A percentile compares a stretch with the other conserved stretches of the same genome.
phyloP scores from a whole-genome alignment of 2,113 vertebrate species.

The Cichladusa arquata region DNA sequence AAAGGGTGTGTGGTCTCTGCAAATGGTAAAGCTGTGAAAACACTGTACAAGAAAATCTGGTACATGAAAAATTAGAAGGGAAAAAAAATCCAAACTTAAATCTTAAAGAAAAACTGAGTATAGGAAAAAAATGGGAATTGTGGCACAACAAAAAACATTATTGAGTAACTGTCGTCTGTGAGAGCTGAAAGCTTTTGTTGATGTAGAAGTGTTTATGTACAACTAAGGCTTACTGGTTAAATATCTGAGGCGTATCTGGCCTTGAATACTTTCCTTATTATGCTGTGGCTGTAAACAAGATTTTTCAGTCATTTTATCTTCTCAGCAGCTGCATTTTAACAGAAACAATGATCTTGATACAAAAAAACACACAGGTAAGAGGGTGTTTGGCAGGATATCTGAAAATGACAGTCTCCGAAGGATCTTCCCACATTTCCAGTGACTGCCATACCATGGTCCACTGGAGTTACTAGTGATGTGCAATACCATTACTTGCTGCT shows the following conservation, averaged over 20 bases:
- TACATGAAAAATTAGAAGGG: slow-evolving; percentile 78
- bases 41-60: slow-evolving; percentile 73
- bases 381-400: slow-evolving; percentile 83
- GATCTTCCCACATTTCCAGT: slow-evolving; percentile 72
- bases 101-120: slow-evolving; percentile 74
- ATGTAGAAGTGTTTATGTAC: slow-evolving; percentile 94
- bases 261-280: slow-evolving; percentile 84
- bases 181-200: slow-evolving; percentile 82
- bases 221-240: slow-evolving; percentile 99
- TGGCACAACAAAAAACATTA: slow-evolving; percentile 92
- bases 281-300: slow-evolving; percentile 90
- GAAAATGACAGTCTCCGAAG: slow-evolving; percentile 74
- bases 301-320: slow-evolving; percentile 83
- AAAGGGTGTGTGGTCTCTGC: slow-evolving; percentile 68
- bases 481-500: slow-evolving; percentile 86
- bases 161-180: slow-evolving; percentile 88
- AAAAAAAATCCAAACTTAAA: slow-evolving; percentile 78
- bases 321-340: slow-evolving; percentile 83
- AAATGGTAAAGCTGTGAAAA: slow-evolving; percentile 76
- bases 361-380: slow-evolving; percentile 76
- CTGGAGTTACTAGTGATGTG: slow-evolving; percentile 86
- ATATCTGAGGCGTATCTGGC: slow-evolving; percentile 91
- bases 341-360: slow-evolving; percentile 82
- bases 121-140: slow-evolving; percentile 72
- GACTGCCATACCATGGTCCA: slow-evolving; percentile 76